These are phyloP conservation scores for Podilymbus podiceps DNA, from an alignment of 2,113 vertebrate genomes.

Conservation along the genomic window DNA sequence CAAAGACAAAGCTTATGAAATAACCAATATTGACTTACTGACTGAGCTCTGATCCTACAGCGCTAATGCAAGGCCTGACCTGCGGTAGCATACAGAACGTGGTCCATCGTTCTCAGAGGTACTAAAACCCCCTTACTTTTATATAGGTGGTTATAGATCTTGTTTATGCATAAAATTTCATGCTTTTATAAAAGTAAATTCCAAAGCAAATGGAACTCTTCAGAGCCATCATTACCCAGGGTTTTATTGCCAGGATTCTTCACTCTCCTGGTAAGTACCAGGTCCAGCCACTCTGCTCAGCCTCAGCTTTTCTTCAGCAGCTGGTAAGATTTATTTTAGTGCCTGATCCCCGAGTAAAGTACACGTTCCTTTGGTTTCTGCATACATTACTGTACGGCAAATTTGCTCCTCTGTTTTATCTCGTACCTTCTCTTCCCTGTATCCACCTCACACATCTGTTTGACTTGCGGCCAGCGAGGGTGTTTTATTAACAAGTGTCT, in stretches of 20 bases:
- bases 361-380: background rate
- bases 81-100: background rate
- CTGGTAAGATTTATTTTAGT: background rate
- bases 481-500: background rate
- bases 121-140: background rate
- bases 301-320: background rate
- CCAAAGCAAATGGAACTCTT: conserved; percentile 42
- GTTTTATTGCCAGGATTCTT: background rate
- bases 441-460: background rate
- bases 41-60: background rate
- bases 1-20: conserved; percentile 21
- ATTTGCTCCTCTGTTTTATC: background rate
- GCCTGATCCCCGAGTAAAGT: accelerated
- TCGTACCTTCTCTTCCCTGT: background rate
- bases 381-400: background rate
- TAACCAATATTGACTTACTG: background rate
- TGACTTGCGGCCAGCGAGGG: accelerated
- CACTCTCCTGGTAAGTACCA: conserved; percentile 22
- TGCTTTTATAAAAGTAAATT: conserved; percentile 54
- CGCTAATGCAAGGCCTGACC: background rate
- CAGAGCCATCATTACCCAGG: background rate
- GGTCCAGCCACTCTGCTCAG: conserved; percentile 37
- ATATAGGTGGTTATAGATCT: background rate
- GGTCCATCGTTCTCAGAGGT: background rate
- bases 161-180: background rate